Conservation (phyloP, 2,888 invertebrate genomes). For the Entomobrya proxima region DNA sequence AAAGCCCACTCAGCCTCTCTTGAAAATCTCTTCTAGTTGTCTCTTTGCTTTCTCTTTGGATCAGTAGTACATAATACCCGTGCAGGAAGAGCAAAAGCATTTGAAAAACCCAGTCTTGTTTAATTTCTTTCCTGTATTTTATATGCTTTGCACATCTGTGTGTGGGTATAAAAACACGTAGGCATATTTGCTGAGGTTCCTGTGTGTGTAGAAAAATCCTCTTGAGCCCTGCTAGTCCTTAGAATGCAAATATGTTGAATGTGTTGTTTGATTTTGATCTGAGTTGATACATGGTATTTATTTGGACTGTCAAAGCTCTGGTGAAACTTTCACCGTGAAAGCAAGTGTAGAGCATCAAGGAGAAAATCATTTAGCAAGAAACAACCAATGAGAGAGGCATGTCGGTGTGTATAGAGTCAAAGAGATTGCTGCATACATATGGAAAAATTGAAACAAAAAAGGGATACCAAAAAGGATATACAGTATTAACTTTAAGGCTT, state of each 20-base stretch:
- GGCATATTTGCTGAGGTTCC: no score
- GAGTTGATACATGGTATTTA: not conserved
- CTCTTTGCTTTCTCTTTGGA: not conserved
- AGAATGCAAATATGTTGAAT: not conserved
- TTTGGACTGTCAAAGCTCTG: not conserved
- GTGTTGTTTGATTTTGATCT: not conserved
- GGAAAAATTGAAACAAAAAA: not conserved
- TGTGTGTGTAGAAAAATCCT: slow-evolving; percentile 2
- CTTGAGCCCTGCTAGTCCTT: not conserved
- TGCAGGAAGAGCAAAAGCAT: not conserved
- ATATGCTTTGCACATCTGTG: not conserved
- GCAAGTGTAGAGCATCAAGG: not conserved
- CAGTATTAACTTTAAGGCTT: not conserved
- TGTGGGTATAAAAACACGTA: no score
- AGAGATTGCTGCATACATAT: not conserved
- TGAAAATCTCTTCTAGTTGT: not conserved
- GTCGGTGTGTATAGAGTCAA: no score
- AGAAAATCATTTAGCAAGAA: not conserved
- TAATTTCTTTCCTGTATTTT: not conserved
- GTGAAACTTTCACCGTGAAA: no score
- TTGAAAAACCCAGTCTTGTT: not conserved
- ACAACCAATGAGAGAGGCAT: no score
- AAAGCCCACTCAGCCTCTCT: slow-evolving; percentile 9
- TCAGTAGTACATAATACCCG: not conserved
- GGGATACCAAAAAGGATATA: not conserved